Evolutionary conservation across 1,140 invertebrate species (phyloP).

Genomic region (Reticulitermes speratus): DNA sequence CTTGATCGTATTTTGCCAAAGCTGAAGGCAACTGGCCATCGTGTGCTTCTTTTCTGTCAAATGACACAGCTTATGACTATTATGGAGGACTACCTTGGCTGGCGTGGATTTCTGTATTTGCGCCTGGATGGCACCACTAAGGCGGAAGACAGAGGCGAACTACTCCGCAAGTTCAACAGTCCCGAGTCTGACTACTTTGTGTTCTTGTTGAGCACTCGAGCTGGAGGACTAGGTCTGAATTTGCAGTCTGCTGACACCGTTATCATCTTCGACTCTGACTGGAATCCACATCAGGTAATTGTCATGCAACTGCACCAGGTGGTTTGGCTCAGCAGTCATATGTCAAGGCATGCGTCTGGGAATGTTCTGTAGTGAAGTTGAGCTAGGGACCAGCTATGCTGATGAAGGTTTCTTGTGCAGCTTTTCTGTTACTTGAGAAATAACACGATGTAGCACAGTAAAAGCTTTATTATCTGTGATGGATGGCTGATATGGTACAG

Average conservation of each 20-base stretch:
- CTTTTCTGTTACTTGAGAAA: too few relatives aligned
- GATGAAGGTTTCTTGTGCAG: too few relatives aligned
- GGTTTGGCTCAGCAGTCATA: not conserved
- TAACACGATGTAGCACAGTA: too few relatives aligned
- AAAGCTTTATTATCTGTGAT: too few relatives aligned
- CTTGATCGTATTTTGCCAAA: conserved; percentile 71
- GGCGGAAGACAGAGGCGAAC: conserved; percentile 65
- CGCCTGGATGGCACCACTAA: conserved; percentile 68
- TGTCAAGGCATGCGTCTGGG: too few relatives aligned
- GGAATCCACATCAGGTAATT: conserved; percentile 68
- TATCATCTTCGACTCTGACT: conserved; percentile 73
- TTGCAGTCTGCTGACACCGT: conserved; percentile 72
- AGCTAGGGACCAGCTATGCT: too few relatives aligned
- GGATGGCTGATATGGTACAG: too few relatives aligned
- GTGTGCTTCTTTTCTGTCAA: conserved; percentile 71
- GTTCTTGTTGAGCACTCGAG: conserved; percentile 67
- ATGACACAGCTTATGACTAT: conserved; percentile 74
- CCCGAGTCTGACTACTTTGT: conserved; percentile 62
- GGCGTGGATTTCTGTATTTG: conserved; percentile 51
- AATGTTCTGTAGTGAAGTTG: too few relatives aligned
- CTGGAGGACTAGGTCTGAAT: conserved; percentile 70
- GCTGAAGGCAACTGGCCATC: conserved; percentile 58
- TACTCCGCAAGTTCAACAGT: conserved; percentile 63
- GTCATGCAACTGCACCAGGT: not conserved
- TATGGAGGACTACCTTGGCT: conserved; percentile 70